Conservation (phyloP, 2,113 vertebrate genomes). For the Tenebrosternarchus preto region DNA sequence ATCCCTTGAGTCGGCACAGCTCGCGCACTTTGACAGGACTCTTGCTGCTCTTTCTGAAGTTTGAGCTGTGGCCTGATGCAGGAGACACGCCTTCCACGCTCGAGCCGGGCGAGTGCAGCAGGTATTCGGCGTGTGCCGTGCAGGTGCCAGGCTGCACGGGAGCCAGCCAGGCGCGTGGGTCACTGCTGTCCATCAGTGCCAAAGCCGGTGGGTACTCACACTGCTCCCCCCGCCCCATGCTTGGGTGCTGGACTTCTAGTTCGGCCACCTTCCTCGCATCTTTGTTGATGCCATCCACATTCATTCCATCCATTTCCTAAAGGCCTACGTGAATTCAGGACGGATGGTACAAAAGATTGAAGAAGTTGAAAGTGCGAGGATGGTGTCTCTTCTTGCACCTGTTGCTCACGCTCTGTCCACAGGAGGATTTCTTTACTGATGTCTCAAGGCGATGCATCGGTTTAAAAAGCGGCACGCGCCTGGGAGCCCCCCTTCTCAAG, state of each 20-base stretch:
- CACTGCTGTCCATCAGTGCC: constrained; percentile 78
- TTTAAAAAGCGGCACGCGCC: constrained; percentile 98
- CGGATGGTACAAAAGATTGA: constrained; percentile 7
- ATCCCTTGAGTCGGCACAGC: constrained; percentile 74
- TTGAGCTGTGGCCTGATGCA: constrained; percentile 61
- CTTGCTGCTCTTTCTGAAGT: constrained; percentile 69
- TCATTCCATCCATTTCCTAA: no score
- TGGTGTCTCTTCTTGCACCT: constrained; percentile 59
- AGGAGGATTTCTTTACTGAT: constrained; percentile 84
- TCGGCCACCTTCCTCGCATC: constrained; percentile 52
- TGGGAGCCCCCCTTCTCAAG: constrained; percentile 85
- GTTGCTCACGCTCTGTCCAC: constrained; percentile 70
- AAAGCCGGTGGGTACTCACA: constrained; percentile 66
- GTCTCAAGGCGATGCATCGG: constrained; percentile 82
- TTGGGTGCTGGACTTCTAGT: constrained; percentile 45
- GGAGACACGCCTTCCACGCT: constrained; percentile 74
- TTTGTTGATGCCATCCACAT: no score
- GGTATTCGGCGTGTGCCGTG: constrained; percentile 80
- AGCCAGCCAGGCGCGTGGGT: constrained; percentile 86
- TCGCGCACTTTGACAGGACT: constrained; percentile 72
- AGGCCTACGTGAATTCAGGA: no score
- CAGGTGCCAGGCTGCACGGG: constrained; percentile 61
- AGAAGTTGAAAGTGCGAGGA: constrained; percentile 11
- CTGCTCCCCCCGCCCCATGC: constrained; percentile 56
- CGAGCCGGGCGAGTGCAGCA: constrained; percentile 75